These are phyloP conservation scores for Podargus strigoides DNA, from an alignment of 2,797 vertebrate genomes.

Conservation along the genomic window DNA sequence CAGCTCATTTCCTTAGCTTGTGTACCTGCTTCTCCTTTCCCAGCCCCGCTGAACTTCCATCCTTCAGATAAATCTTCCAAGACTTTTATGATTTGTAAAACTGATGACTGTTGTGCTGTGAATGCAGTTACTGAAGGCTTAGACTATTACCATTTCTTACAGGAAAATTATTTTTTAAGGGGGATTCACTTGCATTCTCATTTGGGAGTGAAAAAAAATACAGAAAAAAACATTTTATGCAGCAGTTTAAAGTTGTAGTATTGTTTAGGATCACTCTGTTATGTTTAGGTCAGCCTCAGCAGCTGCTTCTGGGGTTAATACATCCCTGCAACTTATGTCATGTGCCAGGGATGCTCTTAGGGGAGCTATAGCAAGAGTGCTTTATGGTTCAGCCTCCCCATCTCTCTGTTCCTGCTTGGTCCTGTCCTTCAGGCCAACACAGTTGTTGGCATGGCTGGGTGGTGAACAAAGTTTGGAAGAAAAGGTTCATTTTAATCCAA, in stretches of 20 bases:
- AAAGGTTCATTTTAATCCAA: neutral
- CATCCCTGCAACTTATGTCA: neutral
- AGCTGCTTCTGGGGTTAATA: neutral
- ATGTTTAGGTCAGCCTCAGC: neutral
- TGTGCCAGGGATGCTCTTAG: neutral
- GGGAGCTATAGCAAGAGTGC: neutral
- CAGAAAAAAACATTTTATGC: neutral
- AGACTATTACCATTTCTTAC: neutral
- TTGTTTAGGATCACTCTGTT: neutral
- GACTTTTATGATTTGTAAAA: neutral
- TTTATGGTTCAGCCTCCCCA: neutral
- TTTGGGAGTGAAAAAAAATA: neutral
- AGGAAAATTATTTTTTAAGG: neutral
- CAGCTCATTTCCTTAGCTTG: neutral
- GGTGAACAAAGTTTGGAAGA: neutral
- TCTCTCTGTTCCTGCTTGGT: neutral
- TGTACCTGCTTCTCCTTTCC: neutral
- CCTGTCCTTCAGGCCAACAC: neutral
- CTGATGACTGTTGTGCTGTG: neutral
- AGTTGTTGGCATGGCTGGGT: rapidly evolving
- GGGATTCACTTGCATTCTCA: neutral
- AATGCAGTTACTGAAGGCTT: neutral
- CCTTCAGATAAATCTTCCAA: neutral
- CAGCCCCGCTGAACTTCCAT: neutral
- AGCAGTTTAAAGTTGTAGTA: neutral